Conservation (phyloP, 2,797 vertebrate species). For the Borostomias antarcticus region DNA sequence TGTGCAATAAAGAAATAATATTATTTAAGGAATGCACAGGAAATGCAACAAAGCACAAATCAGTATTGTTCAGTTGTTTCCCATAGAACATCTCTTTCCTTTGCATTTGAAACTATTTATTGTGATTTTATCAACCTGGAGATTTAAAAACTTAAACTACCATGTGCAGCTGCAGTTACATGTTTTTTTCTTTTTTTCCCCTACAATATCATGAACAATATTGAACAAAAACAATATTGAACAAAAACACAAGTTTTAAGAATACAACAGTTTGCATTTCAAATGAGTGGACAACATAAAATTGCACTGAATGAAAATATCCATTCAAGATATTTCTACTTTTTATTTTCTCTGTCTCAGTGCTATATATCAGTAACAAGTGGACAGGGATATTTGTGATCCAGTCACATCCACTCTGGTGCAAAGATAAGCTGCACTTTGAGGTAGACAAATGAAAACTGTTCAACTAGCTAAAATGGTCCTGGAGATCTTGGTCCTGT, state of each 20-base stretch:
- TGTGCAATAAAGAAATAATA: slow-evolving; percentile 42
- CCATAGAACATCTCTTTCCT: not conserved
- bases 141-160: too few relatives aligned
- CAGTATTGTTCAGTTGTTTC: not conserved
- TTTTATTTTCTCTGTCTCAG: not conserved
- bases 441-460: slow-evolving; percentile 41
- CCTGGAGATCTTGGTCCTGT: not conserved
- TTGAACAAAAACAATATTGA: too few relatives aligned
- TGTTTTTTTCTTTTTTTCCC: too few relatives aligned
- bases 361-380: not conserved
- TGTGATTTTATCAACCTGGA: not conserved
- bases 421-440: slow-evolving; percentile 15
- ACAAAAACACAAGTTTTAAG: too few relatives aligned
- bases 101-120: not conserved
- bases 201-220: too few relatives aligned
- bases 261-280: too few relatives aligned
- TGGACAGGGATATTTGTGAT: not conserved
- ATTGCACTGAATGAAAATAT: not conserved
- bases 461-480: slow-evolving; percentile 27
- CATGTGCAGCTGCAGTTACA: not conserved
- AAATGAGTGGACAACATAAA: not conserved
- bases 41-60: slow-evolving; percentile 17
- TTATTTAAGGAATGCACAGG: slow-evolving; percentile 37
- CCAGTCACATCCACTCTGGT: not conserved
- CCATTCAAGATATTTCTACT: not conserved